These are phyloP conservation scores for Glomeris marginata DNA, from an alignment of 2,888 invertebrate species.

Conservation along the genomic window DNA sequence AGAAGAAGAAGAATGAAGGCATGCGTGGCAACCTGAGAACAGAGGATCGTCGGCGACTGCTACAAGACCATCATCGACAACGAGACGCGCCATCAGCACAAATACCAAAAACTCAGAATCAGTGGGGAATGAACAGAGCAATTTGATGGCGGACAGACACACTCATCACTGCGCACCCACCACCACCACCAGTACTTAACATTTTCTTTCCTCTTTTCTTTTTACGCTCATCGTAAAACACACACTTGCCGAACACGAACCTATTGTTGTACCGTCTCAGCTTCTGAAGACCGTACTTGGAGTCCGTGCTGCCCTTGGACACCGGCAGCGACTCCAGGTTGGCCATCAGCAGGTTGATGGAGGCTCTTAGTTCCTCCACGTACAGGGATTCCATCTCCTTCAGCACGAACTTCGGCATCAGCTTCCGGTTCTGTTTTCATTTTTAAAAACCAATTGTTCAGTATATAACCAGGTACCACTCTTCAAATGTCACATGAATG, in stretches of 20 bases:
- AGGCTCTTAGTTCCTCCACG: constrained; percentile 94
- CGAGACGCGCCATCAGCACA: background rate
- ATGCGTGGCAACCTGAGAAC: constrained; percentile 27
- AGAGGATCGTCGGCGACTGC: constrained; percentile 33
- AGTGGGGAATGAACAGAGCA: background rate
- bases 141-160: no score
- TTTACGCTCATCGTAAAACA: background rate
- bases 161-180: no score
- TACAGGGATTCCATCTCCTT: constrained; percentile 99
- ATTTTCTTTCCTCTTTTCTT: no score
- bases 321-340: constrained; percentile 98
- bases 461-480: no score
- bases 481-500: no score
- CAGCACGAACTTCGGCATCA: constrained; percentile 98
- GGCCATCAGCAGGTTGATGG: constrained; percentile 95
- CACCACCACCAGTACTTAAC: no score
- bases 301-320: constrained; percentile 93
- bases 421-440: constrained; percentile 62
- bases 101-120: background rate
- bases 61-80: background rate
- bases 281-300: constrained; percentile 94
- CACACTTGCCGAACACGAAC: constrained; percentile 41
- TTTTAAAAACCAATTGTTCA: no score
- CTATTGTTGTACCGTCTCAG: constrained; percentile 97
- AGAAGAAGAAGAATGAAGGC: background rate